phyloP scores from a whole-genome alignment of 2,797 vertebrate species.

The Clamator glandarius region DNA sequence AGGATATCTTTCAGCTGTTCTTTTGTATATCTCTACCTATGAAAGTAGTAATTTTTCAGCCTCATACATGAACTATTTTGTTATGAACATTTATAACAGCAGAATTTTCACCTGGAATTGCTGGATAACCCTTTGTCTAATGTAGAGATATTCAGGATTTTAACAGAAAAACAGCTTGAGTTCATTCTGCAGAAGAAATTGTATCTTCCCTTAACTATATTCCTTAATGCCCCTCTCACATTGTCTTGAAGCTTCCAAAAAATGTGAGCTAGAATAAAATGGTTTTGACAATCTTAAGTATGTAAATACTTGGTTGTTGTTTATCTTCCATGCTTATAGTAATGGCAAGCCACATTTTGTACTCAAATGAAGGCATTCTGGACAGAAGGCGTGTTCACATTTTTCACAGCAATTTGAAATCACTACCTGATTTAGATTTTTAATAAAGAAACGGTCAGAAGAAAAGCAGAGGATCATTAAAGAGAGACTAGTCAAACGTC shows the following conservation, averaged over 20 bases:
- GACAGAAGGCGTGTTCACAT: background rate
- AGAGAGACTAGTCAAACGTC: background rate
- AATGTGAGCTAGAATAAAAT: background rate
- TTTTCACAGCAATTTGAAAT: background rate
- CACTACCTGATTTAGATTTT: background rate
- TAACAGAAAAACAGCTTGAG: accelerated
- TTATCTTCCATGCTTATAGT: background rate
- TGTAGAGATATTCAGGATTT: background rate
- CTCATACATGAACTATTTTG: background rate
- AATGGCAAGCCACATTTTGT: background rate
- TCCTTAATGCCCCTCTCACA: background rate
- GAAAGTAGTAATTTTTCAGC: background rate
- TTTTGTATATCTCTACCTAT: background rate
- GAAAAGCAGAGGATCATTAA: background rate
- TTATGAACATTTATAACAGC: background rate
- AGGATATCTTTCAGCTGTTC: background rate
- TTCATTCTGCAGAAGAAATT: background rate
- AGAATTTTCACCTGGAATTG: background rate
- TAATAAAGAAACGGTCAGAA: background rate
- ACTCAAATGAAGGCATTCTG: background rate
- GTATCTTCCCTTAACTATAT: background rate
- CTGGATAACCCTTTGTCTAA: background rate
- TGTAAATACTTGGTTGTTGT: background rate
- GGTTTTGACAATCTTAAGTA: background rate
- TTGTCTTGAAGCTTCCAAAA: background rate